These are phyloP conservation scores for Cheilosia pagana DNA, from an alignment of 2,888 invertebrate species.

Conservation along the genomic window DNA sequence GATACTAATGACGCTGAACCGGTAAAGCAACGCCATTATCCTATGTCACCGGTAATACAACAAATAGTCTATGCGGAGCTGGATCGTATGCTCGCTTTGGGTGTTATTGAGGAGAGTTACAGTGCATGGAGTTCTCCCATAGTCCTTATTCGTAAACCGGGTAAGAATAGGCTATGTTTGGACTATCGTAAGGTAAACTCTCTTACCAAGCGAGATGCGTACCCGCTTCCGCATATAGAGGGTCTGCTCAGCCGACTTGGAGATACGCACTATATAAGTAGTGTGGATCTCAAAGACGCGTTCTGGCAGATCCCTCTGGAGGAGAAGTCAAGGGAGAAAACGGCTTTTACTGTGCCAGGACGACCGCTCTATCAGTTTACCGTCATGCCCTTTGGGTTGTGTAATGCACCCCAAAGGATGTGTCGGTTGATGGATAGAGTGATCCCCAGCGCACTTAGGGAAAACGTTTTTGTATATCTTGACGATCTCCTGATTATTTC, in stretches of 20 bases:
- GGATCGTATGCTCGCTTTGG: too few relatives aligned
- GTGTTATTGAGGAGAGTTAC: not conserved
- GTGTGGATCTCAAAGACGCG: conserved; percentile 1
- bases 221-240: not conserved
- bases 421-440: conserved; percentile 2
- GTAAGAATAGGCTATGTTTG: not conserved
- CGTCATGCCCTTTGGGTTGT: conserved; percentile 1
- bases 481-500: conserved; percentile 8
- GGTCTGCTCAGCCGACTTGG: conserved; percentile 19
- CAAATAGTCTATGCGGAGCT: too few relatives aligned
- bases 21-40: conserved; percentile 21
- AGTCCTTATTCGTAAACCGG: not conserved
- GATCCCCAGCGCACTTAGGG: not conserved
- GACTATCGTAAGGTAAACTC: not conserved
- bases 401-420: conserved; percentile 8
- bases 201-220: not conserved
- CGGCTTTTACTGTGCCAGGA: too few relatives aligned
- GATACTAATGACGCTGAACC: conserved; percentile 12
- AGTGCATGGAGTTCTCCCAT: conserved; percentile 9
- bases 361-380: conserved; percentile 18
- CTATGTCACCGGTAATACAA: conserved; percentile 12
- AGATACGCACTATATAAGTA: conserved; percentile 20
- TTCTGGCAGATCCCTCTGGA: conserved; percentile 5
- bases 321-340: not conserved
- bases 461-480: conserved; percentile 7